A percentile compares a stretch with the other conserved stretches of the same genome.
These are phyloP conservation scores for Falco berigora DNA, from an alignment of 2,797 vertebrate genomes.

Conservation along the genomic window DNA sequence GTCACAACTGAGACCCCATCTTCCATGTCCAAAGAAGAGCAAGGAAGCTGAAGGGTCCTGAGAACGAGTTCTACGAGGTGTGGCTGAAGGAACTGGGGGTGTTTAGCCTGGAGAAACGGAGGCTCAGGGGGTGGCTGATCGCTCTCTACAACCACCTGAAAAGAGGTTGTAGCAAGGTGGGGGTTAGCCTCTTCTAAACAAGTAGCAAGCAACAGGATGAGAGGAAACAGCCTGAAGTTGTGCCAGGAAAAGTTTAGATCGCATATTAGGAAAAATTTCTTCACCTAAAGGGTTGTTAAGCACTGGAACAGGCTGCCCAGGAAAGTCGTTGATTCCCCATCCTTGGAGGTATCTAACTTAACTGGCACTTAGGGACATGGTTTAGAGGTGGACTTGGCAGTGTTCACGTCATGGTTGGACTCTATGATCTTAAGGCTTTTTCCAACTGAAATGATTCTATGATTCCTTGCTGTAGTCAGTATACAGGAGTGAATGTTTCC, in stretches of 20 bases:
- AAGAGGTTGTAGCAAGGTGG: too few species aligned
- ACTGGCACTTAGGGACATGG: background rate
- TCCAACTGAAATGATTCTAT: too few species aligned
- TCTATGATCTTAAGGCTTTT: too few species aligned
- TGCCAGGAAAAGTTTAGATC: too few species aligned
- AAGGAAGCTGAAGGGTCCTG: background rate
- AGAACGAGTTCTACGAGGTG: background rate
- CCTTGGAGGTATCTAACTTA: background rate
- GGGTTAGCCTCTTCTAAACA: too few species aligned
- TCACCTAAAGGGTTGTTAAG: too few species aligned
- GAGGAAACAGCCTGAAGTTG: background rate
- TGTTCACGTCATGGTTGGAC: too few species aligned
- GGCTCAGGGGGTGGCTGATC: too few species aligned
- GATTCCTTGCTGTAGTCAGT: background rate
- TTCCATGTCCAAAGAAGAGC: fast-evolving
- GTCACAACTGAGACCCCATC: background rate
- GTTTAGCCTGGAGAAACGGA: too few species aligned
- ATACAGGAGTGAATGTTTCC: background rate
- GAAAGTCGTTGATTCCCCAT: background rate
- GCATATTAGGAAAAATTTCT: too few species aligned
- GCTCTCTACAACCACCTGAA: too few species aligned
- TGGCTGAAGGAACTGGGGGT: too few species aligned
- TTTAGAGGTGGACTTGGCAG: background rate
- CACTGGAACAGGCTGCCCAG: background rate
- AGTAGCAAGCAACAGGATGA: background rate